phyloP scores from a whole-genome alignment of 2,113 vertebrate species.

The Seriola dumerili region DNA sequence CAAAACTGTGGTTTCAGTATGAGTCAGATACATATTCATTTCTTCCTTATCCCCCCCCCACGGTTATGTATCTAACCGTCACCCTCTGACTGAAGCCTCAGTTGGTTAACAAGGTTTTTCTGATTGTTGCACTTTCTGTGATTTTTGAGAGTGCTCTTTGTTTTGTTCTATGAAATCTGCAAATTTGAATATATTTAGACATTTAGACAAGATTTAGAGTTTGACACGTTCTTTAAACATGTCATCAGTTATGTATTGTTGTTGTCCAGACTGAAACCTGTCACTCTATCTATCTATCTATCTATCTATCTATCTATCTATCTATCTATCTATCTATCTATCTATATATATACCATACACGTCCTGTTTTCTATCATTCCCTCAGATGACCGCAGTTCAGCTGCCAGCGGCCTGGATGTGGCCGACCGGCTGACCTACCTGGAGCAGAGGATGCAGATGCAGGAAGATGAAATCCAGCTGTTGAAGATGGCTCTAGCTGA shows the following conservation, averaged over 20 bases:
- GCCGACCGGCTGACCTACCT: constrained; percentile 93
- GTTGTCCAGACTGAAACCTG: background rate
- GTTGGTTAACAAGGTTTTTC: background rate
- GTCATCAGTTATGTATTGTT: constrained; percentile 4
- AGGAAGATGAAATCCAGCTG: constrained; percentile 97
- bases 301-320: constrained; percentile 1
- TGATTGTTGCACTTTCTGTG: background rate
- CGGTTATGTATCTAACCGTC: constrained; percentile 13
- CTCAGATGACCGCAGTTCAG: constrained; percentile 93
- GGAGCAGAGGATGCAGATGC: constrained; percentile 98
- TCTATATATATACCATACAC: background rate
- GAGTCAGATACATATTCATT: constrained; percentile 5
- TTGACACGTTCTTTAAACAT: background rate
- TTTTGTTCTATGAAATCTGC: background rate
- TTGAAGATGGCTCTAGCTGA: constrained; percentile 95
- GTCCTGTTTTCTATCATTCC: background rate
- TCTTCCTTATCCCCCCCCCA: background rate
- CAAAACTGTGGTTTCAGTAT: constrained; percentile 22
- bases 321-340: background rate
- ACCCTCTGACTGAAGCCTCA: background rate
- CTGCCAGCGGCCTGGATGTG: constrained; percentile 93
- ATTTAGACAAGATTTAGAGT: background rate
- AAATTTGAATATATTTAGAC: background rate
- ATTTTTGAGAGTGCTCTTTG: background rate
- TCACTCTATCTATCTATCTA: background rate